A percentile compares a stretch with the other conserved stretches of the same genome.
phyloP scores from a whole-genome alignment of 2,888 invertebrate genomes.

The Xestia c-nigrum region DNA sequence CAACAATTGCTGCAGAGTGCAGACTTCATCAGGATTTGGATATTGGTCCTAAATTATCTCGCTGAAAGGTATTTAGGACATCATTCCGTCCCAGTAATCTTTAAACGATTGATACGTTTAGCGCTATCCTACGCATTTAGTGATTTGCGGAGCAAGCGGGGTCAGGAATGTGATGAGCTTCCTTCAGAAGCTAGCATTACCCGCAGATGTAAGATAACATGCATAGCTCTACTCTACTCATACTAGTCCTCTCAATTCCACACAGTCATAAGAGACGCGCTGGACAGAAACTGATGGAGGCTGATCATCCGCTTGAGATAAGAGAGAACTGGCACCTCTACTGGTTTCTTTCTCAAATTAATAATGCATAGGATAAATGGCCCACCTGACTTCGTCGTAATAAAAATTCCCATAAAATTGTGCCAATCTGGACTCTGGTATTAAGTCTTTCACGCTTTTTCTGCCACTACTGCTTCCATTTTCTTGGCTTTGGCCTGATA shows the following conservation, averaged over 20 bases:
- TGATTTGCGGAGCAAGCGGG: neutral
- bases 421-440: slow-evolving; percentile 92
- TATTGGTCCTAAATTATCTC: neutral
- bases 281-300: too few relatives aligned
- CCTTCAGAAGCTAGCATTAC: slow-evolving; percentile 11
- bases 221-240: too few relatives aligned
- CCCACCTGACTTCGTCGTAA: slow-evolving; percentile 81
- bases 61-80: neutral
- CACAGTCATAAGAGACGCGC: too few relatives aligned
- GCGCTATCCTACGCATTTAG: neutral
- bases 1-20: neutral
- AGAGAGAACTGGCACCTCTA: neutral
- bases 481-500: slow-evolving; percentile 80
- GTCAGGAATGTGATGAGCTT: neutral
- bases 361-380: slow-evolving; percentile 3
- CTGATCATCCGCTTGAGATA: too few relatives aligned
- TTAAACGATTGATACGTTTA: neutral
- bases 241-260: too few relatives aligned
- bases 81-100: neutral
- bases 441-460: slow-evolving; percentile 91
- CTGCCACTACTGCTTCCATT: slow-evolving; percentile 81
- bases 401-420: slow-evolving; percentile 91
- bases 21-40: neutral
- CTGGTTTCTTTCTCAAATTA: neutral
- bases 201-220: neutral